These are phyloP conservation scores for Lithophane semibrunnea DNA, from an alignment of 2,888 invertebrate genomes.

Conservation along the genomic window DNA sequence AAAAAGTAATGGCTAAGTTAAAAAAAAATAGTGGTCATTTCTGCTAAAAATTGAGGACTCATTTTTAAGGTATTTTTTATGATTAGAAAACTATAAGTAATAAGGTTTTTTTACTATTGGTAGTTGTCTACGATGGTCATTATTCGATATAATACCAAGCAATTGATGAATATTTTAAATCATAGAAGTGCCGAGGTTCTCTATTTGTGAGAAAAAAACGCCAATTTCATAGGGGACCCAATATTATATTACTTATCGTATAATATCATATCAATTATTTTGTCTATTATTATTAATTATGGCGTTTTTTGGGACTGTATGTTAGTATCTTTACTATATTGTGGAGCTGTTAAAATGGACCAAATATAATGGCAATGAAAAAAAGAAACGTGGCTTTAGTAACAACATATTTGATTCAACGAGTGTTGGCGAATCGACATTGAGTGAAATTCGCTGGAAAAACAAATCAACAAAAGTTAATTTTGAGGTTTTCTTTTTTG, in stretches of 20 bases:
- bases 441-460: neutral
- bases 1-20: no score
- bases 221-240: no score
- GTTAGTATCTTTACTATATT: constrained; percentile 3
- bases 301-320: neutral
- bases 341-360: neutral
- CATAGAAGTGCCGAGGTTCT: no score
- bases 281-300: neutral
- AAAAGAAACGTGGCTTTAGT: constrained; percentile 10
- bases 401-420: constrained; percentile 10
- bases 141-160: no score
- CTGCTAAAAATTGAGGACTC: no score
- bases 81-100: no score
- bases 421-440: constrained; percentile 4
- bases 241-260: neutral
- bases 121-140: no score
- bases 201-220: no score
- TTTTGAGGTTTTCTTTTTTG: neutral
- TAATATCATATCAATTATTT: neutral
- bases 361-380: neutral
- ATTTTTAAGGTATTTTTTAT: no score
- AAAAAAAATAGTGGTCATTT: no score
- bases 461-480: neutral
- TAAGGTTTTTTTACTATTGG: no score
- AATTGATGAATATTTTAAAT: no score